phyloP scores from a whole-genome alignment of 1,140 invertebrate species.

The Heterodera carotae region DNA sequence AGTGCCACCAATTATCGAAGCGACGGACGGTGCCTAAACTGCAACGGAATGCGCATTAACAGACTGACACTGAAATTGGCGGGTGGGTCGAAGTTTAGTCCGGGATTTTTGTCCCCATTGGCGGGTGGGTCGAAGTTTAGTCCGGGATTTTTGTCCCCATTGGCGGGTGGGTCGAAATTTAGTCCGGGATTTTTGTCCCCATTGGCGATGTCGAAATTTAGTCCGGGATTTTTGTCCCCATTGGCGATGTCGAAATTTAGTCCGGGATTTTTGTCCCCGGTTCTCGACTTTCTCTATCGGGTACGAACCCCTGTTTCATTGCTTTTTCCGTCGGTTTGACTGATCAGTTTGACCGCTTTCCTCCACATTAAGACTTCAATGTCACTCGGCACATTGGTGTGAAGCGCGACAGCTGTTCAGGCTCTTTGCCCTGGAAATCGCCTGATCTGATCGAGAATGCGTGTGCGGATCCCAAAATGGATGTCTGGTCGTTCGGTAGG shows the following conservation, averaged over 20 bases:
- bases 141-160: not conserved
- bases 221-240: not conserved
- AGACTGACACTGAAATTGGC: conserved; percentile 36
- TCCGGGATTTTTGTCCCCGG: conserved; percentile 6
- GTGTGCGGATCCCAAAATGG: not conserved
- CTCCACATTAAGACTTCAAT: conserved; percentile 20
- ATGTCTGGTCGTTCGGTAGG: conserved; percentile 35
- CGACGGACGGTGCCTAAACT: conserved; percentile 21
- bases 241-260: not conserved
- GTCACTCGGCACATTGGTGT: conserved; percentile 1
- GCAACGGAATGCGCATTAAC: conserved; percentile 31
- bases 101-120: not conserved
- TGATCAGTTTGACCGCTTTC: too few relatives aligned
- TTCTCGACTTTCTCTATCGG: too few relatives aligned
- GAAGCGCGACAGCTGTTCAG: conserved; percentile 31
- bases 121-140: too few relatives aligned
- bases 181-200: conserved; percentile 6
- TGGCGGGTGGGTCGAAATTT: too few relatives aligned
- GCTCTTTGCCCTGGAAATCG: conserved; percentile 38
- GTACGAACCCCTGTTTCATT: too few relatives aligned
- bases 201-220: not conserved
- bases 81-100: too few relatives aligned
- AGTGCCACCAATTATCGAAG: conserved; percentile 1
- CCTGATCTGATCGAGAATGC: conserved; percentile 34
- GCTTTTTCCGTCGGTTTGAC: too few relatives aligned